phyloP scores from a whole-genome alignment of 2,888 invertebrate species.

The Hypselothyrea guttata region DNA sequence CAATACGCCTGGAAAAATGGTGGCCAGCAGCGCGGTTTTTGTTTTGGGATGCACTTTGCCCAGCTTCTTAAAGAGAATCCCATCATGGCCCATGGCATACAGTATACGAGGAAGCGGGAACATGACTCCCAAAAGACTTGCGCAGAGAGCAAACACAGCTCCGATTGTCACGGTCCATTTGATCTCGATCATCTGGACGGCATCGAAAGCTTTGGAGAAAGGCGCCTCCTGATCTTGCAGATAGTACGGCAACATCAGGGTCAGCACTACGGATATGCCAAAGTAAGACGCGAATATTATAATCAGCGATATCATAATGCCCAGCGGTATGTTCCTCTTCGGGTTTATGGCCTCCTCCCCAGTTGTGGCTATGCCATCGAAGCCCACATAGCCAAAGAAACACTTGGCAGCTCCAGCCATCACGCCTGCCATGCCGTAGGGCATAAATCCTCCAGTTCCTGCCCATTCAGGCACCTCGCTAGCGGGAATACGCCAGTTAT shows the following conservation, averaged over 20 bases:
- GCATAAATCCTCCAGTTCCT: conserved; percentile 95
- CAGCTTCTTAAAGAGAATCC: conserved; percentile 89
- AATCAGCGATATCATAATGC: conserved; percentile 92
- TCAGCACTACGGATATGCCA: conserved; percentile 94
- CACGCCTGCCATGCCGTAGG: conserved; percentile 93
- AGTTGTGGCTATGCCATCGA: conserved; percentile 95
- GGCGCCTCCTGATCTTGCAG: conserved; percentile 92
- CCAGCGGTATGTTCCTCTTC: conserved; percentile 93
- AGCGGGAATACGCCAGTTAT: conserved; percentile 90
- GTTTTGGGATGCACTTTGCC: conserved; percentile 88
- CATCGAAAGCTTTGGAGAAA: conserved; percentile 92
- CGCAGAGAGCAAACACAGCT: conserved; percentile 95
- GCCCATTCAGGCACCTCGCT: conserved; percentile 83
- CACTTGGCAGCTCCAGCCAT: conserved; percentile 94
- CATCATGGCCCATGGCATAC: conserved; percentile 95
- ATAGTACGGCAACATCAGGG: conserved; percentile 97
- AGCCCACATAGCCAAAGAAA: conserved; percentile 97
- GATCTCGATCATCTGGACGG: conserved; percentile 89
- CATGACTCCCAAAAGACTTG: conserved; percentile 93
- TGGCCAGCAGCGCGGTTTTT: conserved; percentile 91
- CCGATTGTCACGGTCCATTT: conserved; percentile 96
- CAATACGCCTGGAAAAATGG: conserved; percentile 88
- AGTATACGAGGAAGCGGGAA: conserved; percentile 93
- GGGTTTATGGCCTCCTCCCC: conserved; percentile 98
- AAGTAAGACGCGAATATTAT: conserved; percentile 95